These are phyloP conservation scores for Camponotus pennsylvanicus DNA, from an alignment of 1,140 invertebrate genomes.

Conservation along the genomic window DNA sequence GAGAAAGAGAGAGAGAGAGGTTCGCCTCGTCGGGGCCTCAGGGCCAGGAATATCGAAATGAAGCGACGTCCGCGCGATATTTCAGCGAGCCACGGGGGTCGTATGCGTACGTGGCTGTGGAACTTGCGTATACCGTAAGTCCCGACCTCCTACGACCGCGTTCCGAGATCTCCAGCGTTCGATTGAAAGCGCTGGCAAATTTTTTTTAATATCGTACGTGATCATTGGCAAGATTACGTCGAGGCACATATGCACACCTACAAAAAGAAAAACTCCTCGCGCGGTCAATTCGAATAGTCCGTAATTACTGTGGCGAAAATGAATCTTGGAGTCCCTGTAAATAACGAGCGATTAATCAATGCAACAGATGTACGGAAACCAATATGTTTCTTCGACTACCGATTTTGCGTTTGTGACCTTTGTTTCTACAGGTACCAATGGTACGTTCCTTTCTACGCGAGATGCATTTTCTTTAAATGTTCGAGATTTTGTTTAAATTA, in stretches of 20 bases:
- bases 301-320: conserved; percentile 48
- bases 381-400: conserved; percentile 33
- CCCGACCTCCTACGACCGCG: conserved; percentile 72
- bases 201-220: conserved; percentile 69
- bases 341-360: conserved; percentile 53
- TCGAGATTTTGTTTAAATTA: conserved; percentile 51
- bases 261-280: conserved; percentile 19
- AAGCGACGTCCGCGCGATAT: conserved; percentile 77
- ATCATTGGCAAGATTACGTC: conserved; percentile 69
- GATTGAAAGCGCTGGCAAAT: conserved; percentile 50
- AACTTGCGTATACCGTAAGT: conserved; percentile 13
- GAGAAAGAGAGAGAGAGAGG: conserved; percentile 11
- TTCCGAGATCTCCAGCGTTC: conserved; percentile 55
- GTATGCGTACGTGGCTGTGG: conserved; percentile 47
- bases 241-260: conserved; percentile 22
- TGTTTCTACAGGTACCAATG: background rate
- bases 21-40: conserved; percentile 68
- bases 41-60: conserved; percentile 79
- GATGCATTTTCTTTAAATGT: conserved; percentile 13
- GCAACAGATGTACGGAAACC: conserved; percentile 17
- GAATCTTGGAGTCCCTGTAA: conserved; percentile 39
- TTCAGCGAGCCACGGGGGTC: conserved; percentile 78
- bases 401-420: conserved; percentile 18
- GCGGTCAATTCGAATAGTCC: conserved; percentile 28
- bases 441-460: background rate